Evolutionary conservation across 2,888 invertebrate genomes (phyloP), one percentile per base, ranked within the genome.

Genomic region (Cephus nigrinus): DNA sequence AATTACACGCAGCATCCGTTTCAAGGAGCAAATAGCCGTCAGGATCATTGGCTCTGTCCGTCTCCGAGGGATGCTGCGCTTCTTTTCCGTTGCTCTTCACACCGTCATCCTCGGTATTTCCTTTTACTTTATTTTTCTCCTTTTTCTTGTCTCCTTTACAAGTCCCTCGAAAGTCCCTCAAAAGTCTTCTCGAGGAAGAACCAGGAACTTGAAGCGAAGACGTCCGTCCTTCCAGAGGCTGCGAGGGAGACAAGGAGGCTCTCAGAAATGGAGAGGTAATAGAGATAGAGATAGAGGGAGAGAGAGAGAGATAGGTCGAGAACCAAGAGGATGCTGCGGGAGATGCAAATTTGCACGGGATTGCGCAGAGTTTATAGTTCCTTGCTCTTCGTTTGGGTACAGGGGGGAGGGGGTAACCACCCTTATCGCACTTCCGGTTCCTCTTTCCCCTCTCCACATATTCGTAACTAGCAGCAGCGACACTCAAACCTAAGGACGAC

Each of bases 341-440:
- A 76, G 82, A 85, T 84, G 84, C 82, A 86, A 86, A 86, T 86
- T 86, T 84, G 75, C 81, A 79, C 75, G 83, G 82, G 72, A 83
- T 84, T 84, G 83, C 84, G 78, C 77, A 78, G 83, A 78, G 82
- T 80, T 85, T 83, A 81, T 77, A 79, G 74, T n/a, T 31, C 55
- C 71, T 40, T 15, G 31, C 31, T 32, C 36, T 15, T 36, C 15
- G 4, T 4, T 36, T 4, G 36, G 36, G 0, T 15, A 36, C 12
- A 3, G 33, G 33, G 4, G 33, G 9, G 35, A 30, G 2, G 35
- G 35, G 35, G 12, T 15, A 15, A 15, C 31, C 75, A 40, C 31
- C 32, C 35, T 69, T 30, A 12, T 68, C 68, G 12, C 23, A 23
- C 36, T 30, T 71, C 76, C 36, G 68, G 71, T 11, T 23, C 15